These are phyloP conservation scores for Cricetomys ansorgei DNA, from an alignment of 2,113 vertebrate genomes.

Conservation along the genomic window DNA sequence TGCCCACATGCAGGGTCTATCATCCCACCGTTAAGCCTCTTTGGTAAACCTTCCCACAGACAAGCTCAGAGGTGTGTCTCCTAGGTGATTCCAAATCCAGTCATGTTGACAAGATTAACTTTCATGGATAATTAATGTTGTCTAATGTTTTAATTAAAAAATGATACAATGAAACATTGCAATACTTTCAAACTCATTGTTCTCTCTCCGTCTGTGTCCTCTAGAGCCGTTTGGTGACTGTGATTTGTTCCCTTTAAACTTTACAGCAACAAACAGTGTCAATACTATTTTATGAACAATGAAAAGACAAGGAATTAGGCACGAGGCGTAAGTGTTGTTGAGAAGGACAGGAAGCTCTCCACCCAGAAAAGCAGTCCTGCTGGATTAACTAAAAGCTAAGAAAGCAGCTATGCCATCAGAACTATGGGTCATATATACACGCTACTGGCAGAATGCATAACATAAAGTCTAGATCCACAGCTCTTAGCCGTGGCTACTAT, in stretches of 20 bases:
- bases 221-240: not conserved
- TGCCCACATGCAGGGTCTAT: not conserved
- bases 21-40: not conserved
- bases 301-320: not conserved
- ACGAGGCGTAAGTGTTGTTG: not conserved
- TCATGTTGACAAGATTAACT: not conserved
- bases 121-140: not conserved
- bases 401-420: not conserved
- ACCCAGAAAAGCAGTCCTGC: not conserved
- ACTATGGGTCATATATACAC: not conserved
- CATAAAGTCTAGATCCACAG: not conserved
- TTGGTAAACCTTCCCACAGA: not conserved
- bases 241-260: not conserved
- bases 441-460: too few species aligned
- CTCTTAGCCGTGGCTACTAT: not conserved
- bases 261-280: not conserved
- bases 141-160: not conserved
- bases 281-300: not conserved
- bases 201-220: not conserved
- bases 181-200: not conserved
- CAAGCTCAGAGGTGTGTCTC: not conserved
- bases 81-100: not conserved
- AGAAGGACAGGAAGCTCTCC: not conserved
- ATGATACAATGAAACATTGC: not conserved
- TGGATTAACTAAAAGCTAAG: not conserved